A percentile compares a stretch with the other conserved stretches of the same genome.
Evolutionary conservation across 2,113 vertebrate genomes (phyloP).

Genomic region (Anhinga rufa): DNA sequence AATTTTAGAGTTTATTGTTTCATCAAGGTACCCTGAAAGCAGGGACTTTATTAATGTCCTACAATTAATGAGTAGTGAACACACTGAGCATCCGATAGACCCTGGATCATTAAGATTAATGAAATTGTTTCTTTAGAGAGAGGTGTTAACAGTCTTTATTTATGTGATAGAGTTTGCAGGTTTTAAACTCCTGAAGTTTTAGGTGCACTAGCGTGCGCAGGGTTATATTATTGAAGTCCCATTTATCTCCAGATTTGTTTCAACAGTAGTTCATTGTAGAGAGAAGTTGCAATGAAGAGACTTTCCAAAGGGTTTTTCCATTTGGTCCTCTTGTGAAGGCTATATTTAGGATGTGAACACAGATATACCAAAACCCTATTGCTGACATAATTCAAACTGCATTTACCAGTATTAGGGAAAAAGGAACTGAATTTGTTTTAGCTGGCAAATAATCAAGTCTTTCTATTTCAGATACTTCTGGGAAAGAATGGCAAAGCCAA

Average conservation of each 20-base stretch:
- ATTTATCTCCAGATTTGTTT: background rate
- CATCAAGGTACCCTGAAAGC: background rate
- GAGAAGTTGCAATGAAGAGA: background rate
- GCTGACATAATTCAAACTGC: background rate
- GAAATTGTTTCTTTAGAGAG: background rate
- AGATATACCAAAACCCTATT: background rate
- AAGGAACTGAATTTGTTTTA: background rate
- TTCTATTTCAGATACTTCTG: background rate
- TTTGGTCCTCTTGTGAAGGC: background rate
- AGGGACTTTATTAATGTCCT: background rate
- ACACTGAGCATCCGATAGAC: background rate
- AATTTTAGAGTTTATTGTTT: background rate
- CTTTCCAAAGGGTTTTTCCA: background rate
- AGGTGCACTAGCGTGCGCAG: background rate
- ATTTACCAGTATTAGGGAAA: background rate
- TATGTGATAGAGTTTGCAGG: background rate
- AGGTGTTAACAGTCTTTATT: background rate
- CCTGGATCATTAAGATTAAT: background rate
- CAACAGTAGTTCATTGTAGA: background rate
- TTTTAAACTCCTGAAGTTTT: background rate
- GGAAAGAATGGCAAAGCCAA: background rate
- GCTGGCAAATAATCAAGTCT: background rate
- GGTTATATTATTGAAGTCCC: background rate
- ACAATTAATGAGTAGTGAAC: background rate
- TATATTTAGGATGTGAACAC: background rate